A percentile compares a stretch with the other conserved stretches of the same genome.
These are phyloP conservation scores for Phytoseiulus persimilis DNA, from an alignment of 2,888 invertebrate genomes.

Conservation along the genomic window DNA sequence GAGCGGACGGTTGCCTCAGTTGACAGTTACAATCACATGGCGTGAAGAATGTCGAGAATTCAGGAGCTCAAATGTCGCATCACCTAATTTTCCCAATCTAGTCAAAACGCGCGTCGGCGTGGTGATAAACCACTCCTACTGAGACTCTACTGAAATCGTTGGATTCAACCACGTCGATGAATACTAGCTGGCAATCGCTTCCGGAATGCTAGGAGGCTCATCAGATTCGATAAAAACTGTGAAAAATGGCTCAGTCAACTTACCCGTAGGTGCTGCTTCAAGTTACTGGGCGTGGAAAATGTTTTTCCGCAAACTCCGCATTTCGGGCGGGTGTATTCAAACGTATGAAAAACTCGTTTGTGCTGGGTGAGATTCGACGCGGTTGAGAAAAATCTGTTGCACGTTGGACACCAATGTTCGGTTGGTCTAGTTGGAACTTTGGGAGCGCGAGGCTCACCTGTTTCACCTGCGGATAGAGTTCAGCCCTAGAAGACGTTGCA, in stretches of 20 bases:
- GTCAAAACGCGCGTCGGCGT: no score
- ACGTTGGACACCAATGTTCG: slow-evolving; percentile 7
- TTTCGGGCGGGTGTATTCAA: slow-evolving; percentile 32
- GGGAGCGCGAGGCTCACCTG: slow-evolving; percentile 6
- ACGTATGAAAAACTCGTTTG: slow-evolving; percentile 24
- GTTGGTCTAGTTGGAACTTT: slow-evolving; percentile 28
- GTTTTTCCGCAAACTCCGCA: slow-evolving; percentile 19
- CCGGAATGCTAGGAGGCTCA: no score
- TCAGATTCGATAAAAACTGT: no score
- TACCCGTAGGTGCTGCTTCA: slow-evolving; percentile 26
- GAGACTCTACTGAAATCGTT: no score
- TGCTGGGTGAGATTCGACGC: slow-evolving; percentile 33
- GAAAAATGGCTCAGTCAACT: neutral
- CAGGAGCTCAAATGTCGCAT: no score
- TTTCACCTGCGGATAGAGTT: neutral
- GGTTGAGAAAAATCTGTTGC: slow-evolving; percentile 25
- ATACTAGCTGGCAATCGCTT: no score
- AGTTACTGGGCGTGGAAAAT: slow-evolving; percentile 31
- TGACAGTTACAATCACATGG: no score
- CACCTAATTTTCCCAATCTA: no score
- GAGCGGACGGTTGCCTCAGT: no score
- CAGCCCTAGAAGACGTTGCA: neutral
- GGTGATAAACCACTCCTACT: no score
- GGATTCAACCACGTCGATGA: no score
- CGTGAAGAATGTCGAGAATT: no score